phyloP scores from a whole-genome alignment of 2,113 vertebrate genomes.

The Plecotus auritus region DNA sequence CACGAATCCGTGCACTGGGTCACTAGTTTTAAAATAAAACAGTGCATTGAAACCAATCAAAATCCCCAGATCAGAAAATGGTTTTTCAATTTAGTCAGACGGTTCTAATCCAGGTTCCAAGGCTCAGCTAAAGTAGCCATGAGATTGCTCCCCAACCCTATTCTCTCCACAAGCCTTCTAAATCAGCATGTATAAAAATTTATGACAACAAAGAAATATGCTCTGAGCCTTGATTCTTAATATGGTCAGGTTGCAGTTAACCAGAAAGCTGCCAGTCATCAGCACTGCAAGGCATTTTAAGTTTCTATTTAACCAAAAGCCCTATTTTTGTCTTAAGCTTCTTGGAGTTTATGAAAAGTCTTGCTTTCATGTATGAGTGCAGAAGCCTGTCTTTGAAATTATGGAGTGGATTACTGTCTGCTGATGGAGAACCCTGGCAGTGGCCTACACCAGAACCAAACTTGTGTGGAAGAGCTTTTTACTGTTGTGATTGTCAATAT shows the following conservation, averaged over 20 bases:
- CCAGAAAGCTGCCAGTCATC: not conserved
- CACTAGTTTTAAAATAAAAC: not conserved
- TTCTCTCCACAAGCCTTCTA: not conserved
- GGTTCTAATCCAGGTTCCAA: conserved; percentile 15
- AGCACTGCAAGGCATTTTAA: not conserved
- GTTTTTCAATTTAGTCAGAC: conserved; percentile 10
- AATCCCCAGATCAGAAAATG: not conserved
- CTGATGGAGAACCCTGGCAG: not conserved
- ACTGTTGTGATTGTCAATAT: not conserved
- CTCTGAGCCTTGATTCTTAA: not conserved
- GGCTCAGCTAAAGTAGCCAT: not conserved
- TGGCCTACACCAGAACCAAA: not conserved
- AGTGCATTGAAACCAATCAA: not conserved
- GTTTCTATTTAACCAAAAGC: not conserved
- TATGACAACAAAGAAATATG: not conserved
- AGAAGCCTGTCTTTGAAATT: not conserved
- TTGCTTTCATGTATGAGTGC: not conserved
- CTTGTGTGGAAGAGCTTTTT: not conserved
- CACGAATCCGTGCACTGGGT: too few relatives aligned
- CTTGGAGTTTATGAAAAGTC: conserved; percentile 1
- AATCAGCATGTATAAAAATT: not conserved
- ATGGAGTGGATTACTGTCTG: not conserved
- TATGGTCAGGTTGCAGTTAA: not conserved
- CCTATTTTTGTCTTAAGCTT: conserved; percentile 40
- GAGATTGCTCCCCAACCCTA: not conserved